Percentiles rank a stretch among this genome's conserved stretches.
Conservation (phyloP, 2,888 invertebrate species). For the Pyrrhosoma nymphula region DNA sequence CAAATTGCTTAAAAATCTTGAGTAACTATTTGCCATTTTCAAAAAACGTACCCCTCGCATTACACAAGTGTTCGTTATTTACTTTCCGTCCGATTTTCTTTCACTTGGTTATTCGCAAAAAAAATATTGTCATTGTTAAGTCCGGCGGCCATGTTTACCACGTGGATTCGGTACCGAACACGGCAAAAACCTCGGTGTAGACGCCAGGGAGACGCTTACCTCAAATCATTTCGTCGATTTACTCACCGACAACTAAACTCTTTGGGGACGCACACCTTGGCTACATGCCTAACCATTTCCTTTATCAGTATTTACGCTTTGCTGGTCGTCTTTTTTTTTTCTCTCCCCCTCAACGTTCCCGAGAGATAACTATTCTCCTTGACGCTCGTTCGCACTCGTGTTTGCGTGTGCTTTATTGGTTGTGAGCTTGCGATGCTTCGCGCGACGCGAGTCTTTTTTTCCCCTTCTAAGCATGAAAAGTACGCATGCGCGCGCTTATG, state of each 20-base stretch:
- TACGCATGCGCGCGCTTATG: neutral
- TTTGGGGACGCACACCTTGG: neutral
- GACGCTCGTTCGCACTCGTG: neutral
- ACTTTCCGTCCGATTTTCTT: too few relatives aligned
- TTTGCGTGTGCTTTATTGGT: neutral
- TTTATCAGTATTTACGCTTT: constrained; percentile 9
- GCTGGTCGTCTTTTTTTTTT: neutral
- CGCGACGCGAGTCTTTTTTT: neutral
- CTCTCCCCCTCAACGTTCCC: neutral
- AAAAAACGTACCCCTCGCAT: too few relatives aligned
- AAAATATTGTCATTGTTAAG: too few relatives aligned
- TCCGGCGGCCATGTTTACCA: too few relatives aligned
- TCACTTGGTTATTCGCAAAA: too few relatives aligned
- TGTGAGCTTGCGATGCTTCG: neutral
- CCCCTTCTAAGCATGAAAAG: neutral
- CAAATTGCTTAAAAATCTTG: too few relatives aligned
- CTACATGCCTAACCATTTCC: neutral
- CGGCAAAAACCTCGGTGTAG: too few relatives aligned
- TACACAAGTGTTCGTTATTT: too few relatives aligned
- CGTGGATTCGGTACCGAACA: too few relatives aligned
- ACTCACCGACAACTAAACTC: neutral
- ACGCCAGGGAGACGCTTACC: too few relatives aligned
- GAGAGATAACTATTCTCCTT: neutral
- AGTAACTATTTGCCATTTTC: too few relatives aligned
- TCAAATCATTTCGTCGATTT: neutral